These are phyloP conservation scores for Anolis carolinensis DNA, from an alignment of 2,113 vertebrate species.

Conservation along the genomic window DNA sequence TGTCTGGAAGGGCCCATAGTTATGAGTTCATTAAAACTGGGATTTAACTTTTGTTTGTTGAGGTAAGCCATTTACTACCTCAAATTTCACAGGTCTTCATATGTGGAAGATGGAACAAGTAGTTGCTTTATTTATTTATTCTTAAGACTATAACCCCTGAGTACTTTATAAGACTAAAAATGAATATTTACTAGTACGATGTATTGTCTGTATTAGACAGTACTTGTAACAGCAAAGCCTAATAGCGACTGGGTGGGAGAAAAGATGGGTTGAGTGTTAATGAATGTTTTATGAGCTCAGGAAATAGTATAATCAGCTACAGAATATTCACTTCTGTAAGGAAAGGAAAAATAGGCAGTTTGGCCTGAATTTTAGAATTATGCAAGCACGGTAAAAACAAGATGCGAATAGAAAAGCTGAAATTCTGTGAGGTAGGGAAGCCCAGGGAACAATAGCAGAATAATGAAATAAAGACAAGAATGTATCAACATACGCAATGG, in stretches of 20 bases:
- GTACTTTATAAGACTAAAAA: too few species aligned
- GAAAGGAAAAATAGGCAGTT: neutral
- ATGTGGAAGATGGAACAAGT: neutral
- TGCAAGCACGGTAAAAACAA: neutral
- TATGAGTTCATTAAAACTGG: neutral
- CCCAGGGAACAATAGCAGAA: neutral
- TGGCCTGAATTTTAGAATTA: neutral
- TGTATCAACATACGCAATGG: neutral
- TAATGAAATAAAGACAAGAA: neutral
- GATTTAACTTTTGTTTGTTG: neutral
- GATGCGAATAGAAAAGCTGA: neutral
- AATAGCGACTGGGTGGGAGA: neutral
- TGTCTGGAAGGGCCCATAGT: too few species aligned
- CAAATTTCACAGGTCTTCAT: neutral
- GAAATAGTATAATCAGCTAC: neutral
- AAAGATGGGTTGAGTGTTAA: neutral
- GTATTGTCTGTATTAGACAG: neutral
- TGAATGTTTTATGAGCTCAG: neutral
- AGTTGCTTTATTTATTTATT: neutral
- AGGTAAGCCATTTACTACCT: neutral
- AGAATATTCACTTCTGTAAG: neutral
- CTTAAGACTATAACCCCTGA: too few species aligned
- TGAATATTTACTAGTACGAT: neutral
- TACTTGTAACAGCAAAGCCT: neutral
- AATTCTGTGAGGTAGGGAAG: neutral